Percentiles rank a stretch among this genome's conserved stretches.
phyloP scores from a whole-genome alignment of 2,797 vertebrate genomes.

The Prionace glauca region DNA sequence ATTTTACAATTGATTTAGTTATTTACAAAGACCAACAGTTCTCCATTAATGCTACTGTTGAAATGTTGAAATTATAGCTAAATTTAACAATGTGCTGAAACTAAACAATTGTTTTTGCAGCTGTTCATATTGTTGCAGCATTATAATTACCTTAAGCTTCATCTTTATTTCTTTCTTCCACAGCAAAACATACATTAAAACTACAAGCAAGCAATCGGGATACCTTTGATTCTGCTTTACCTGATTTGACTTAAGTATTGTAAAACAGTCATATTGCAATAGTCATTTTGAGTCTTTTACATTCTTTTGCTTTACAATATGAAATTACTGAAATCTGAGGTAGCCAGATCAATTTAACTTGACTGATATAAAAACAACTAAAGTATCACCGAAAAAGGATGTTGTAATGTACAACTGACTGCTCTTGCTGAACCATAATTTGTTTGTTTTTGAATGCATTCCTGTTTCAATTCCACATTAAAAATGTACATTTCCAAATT shows the following conservation, averaged over 20 bases:
- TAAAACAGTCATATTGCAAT: background rate
- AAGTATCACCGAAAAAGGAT: background rate
- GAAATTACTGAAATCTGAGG: background rate
- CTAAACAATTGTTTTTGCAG: background rate
- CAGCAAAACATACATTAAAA: background rate
- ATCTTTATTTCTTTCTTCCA: background rate
- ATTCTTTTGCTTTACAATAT: background rate
- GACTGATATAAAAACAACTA: background rate
- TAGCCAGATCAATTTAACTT: too few relatives aligned
- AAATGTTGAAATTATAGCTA: background rate
- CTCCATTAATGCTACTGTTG: background rate
- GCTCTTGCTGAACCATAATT: too few relatives aligned
- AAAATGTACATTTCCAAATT: background rate
- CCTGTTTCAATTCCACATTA: background rate
- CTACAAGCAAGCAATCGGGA: background rate
- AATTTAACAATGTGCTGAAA: background rate
- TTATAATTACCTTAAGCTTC: background rate
- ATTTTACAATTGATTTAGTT: too few relatives aligned
- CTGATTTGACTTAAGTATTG: background rate
- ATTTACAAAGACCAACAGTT: background rate
- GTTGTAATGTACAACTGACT: background rate
- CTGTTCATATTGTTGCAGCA: background rate
- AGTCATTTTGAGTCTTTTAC: background rate
- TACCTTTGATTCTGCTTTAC: background rate
- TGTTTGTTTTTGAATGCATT: background rate